Evolutionary conservation across 2,113 vertebrate genomes (phyloP).

Genomic region (Passerina amoena): DNA sequence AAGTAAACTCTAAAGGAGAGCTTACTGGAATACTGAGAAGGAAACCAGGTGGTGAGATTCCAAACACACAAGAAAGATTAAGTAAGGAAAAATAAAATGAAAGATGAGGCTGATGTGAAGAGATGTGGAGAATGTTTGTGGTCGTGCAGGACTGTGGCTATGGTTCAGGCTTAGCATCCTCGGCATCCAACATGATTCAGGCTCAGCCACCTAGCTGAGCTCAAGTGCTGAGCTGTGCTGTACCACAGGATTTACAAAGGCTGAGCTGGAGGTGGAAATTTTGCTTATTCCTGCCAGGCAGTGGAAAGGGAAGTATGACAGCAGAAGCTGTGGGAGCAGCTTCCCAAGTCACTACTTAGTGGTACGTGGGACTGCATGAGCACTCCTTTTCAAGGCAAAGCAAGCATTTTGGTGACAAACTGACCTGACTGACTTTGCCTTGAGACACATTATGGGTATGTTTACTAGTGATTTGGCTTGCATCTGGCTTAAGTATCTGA

Average conservation of each 20-base stretch:
- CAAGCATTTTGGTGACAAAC: not conserved
- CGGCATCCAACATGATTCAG: not conserved
- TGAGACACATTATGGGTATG: not conserved
- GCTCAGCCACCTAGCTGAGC: not conserved
- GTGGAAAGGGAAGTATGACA: not conserved
- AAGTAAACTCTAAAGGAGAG: not conserved
- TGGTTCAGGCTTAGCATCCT: not conserved
- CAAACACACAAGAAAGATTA: not conserved
- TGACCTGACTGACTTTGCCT: not conserved
- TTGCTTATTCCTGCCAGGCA: not conserved
- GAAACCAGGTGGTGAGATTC: not conserved
- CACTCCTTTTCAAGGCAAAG: not conserved
- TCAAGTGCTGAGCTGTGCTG: not conserved
- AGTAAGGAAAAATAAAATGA: not conserved
- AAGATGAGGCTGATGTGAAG: not conserved
- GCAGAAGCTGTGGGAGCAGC: not conserved
- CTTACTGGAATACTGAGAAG: not conserved
- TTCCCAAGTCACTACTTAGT: not conserved
- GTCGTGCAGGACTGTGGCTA: not conserved
- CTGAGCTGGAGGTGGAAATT: not conserved
- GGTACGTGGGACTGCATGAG: accelerated
- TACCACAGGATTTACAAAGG: not conserved
- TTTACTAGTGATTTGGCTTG: not conserved
- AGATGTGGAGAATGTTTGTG: not conserved
- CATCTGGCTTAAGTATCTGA: not conserved